Evolutionary conservation across 2,113 vertebrate genomes (phyloP).

Genomic region (Ptychochromis oligacanthus): DNA sequence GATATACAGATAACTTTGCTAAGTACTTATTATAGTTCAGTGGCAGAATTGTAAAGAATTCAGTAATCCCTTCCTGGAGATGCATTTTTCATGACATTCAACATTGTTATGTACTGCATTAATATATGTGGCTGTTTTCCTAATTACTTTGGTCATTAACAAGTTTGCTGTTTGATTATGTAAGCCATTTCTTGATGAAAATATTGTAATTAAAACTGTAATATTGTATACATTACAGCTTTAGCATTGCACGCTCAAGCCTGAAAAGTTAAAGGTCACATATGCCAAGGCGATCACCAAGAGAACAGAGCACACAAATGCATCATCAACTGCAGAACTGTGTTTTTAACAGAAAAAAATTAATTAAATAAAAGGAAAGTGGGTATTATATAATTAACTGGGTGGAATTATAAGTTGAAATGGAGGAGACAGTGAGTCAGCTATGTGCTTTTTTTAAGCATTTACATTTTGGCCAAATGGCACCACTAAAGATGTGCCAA

Average conservation of each 20-base stretch:
- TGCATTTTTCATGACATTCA: not conserved
- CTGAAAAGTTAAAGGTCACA: not conserved
- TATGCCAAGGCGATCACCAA: not conserved
- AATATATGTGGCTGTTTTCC: too few species aligned
- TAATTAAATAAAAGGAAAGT: not conserved
- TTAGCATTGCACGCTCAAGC: not conserved
- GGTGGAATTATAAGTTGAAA: not conserved
- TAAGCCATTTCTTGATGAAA: not conserved
- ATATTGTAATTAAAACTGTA: not conserved
- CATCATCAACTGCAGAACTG: not conserved
- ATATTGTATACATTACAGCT: not conserved
- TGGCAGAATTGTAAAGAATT: not conserved
- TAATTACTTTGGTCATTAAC: too few species aligned
- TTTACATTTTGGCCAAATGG: not conserved
- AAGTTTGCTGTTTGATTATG: not conserved
- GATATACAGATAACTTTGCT: slow-evolving; percentile 8
- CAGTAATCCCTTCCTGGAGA: not conserved
- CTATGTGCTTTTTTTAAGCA: not conserved
- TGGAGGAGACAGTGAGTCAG: not conserved
- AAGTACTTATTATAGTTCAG: not conserved
- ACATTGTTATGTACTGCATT: not conserved
- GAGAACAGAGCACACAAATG: not conserved
- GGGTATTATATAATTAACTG: not conserved
- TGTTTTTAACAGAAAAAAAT: not conserved
- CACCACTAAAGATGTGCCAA: not conserved